Base-by-base conservation (phyloP, 2,113 vertebrate genomes). In the Ammodytes marinus region DNA sequence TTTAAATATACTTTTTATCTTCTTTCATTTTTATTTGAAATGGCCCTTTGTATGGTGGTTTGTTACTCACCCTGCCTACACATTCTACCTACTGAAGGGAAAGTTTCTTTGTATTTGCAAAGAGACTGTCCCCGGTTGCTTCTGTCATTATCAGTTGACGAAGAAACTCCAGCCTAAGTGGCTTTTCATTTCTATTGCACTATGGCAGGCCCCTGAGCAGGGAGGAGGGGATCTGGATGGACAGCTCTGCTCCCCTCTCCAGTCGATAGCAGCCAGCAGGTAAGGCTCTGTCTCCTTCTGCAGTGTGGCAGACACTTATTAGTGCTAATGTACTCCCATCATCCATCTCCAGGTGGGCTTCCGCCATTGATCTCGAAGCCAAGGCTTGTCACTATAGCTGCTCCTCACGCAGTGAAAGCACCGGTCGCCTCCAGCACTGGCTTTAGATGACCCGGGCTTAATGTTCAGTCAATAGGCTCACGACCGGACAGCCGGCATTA, bases 321-420 rank as follows among this genome's bases (percentile, higher is more conserved):
- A 90, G 86, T 63, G 77, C 65, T 89, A 92, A 94, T 94, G 84
- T 94, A 91, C 93, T 86, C 83, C 81, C 77, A 68, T 88, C 83
- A 83, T 88, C 86, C 74, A 81, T 92, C 91, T 88, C 88, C 91
- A 89, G 92, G 93, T 92, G 93, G 93, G 88, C 87, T 90, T 93
- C 90, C 91, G 82, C 69, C 81, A 94, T 91, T 89, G 89, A 93
- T 92, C 85, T 80, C 76, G 1, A 86, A 14, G 54, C 82, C 86
- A 81, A 71, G 70, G 68, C 82, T 69, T 81, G 89, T 90, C 86
- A 82, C 76, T 59, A 27, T 27, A 40, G 74, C 71, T 83, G 70
- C 76, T 83, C 76, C 68, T 88, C 65, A 35, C 14, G 27, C 72
- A 70, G 72, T n/a, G 61, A 80, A 65, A 76, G 70, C 50, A 1